Conservation (phyloP, 37 sponge, comb jelly and placozoan genomes). For the Eunapius fragilis region DNA sequence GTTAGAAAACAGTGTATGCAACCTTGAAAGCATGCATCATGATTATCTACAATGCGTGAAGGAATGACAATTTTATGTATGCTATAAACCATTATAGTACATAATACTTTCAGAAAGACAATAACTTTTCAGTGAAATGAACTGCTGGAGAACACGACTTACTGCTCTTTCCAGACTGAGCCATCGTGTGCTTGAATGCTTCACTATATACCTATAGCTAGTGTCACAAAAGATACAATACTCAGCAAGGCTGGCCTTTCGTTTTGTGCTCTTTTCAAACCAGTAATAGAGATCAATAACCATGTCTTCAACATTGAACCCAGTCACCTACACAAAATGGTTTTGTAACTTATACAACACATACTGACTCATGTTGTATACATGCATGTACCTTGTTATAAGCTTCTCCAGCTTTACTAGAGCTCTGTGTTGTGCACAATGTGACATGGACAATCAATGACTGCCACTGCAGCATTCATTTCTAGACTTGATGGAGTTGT, state of each 20-base stretch:
- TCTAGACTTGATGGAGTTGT: constrained; percentile 48
- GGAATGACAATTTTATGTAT: too few species aligned
- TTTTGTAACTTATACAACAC: not conserved
- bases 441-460: not conserved
- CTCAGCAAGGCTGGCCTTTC: constrained; percentile 42
- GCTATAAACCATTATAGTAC: too few species aligned
- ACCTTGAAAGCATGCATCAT: too few species aligned
- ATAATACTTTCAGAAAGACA: too few species aligned
- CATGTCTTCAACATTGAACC: constrained; percentile 51
- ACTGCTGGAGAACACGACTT: constrained; percentile 40
- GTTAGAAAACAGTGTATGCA: too few species aligned
- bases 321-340: constrained; percentile 4
- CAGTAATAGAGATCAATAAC: constrained; percentile 47
- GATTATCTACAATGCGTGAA: too few species aligned
- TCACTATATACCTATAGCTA: constrained; percentile 31
- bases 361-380: too few species aligned
- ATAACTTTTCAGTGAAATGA: constrained; percentile 33
- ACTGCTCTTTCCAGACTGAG: constrained; percentile 45
- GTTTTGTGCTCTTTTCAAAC: constrained; percentile 59
- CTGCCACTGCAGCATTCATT: constrained; percentile 3
- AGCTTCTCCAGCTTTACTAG: constrained; percentile 33
- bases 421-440: constrained; percentile 9
- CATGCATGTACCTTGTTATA: constrained; percentile 29
- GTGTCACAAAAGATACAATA: constrained; percentile 42
- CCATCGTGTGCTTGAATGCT: constrained; percentile 54